Evolutionary conservation across 2,888 invertebrate species (phyloP), one percentile per base, ranked within the genome.

Genomic region (Helobdella robusta): DNA sequence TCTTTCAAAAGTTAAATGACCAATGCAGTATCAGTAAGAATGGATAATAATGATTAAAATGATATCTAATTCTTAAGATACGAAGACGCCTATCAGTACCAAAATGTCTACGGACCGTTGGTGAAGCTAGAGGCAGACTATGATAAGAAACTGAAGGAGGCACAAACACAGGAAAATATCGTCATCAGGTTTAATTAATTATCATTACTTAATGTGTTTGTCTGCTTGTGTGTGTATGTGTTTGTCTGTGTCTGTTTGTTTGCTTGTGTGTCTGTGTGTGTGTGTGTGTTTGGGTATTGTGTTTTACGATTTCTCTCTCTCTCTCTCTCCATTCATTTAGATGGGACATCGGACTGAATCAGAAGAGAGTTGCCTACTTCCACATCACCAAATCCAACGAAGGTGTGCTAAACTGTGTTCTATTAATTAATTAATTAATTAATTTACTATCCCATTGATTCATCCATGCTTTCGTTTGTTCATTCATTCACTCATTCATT

Each of bases 81-180:
- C 77, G 95, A 97, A 80, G 97, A 98, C 82, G 98, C 97, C 11
- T 97, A 94, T 80, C 97, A 98, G 78, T 99, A 99, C 78, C 93
- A 94, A 79, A 93, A 94, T 78, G 91, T 97, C 68, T 97, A 98
- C 81, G 92, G 92, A 0, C 97, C 98, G 0, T 82, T 99, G 36
- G 93, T 98, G 0, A 91, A 92, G 76, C 83, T 97, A 46, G 98
- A 99, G 82, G 97, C 98, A 0, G 97, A 98, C 75, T 98, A 98
- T 77, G 98, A 98, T 79, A 92, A 92, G 77, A 87, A 91, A 25
- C 20, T 64, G 54, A 99, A 99, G 78, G 98, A 98, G 80, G 91
- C 93, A 0, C 95, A 97, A 79, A 95, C 94, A 0, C 95, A 97
- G 79, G 94, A 95, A 74, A 94, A 94, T 73, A 93, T 98, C 67